Evolutionary conservation across 2,797 vertebrate genomes (phyloP), one percentile per base, ranked within the genome.

Genomic region (Heteromormyrus szaboi): DNA sequence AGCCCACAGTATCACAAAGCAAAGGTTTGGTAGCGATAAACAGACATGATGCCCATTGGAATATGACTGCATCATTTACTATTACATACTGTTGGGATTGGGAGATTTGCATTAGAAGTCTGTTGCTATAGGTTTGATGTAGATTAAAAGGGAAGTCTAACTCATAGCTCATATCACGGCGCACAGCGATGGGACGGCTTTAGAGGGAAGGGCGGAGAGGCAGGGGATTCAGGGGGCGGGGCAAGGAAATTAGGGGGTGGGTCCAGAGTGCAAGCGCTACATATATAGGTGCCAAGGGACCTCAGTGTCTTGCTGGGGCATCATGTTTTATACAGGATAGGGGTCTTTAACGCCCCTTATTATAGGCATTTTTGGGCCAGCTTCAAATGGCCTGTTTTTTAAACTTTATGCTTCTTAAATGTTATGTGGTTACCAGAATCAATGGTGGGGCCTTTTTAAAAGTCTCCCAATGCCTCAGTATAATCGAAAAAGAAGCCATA

Each of bases 151-250:
- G 7, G 17, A 44, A 79, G 29, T n/a, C 0, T 79, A 37, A 33
- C 14, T 79, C 19, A 79, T 79, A 44, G 19, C 37, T 72, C 1
- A 44, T 90, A 91, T 91, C 91, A 86, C 6, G 25, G 44, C 0
- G 5, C 83, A 88, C 51, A 79, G 51, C 51, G 88, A 76, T 86
- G 1, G 33, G 53, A 56, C 53, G 88, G 19, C 50, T 68, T 84
- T 46, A 33, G 72, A 14, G 68, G 33, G 17, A 84, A 72, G 33
- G 50, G 9, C 7, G 8, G n/a, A 54, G 84, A 87, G 37, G 29
- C 65, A 14, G 72, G 84, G 25, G 3, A 54, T 86, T 85, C 54
- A 29, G 81, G 79, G 22, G 41, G 29, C 4, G 11, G 68, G 88
- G 62, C 37, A 44, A 48, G 54, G 17, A 37, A 54, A 85, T 68